Evolutionary conservation across 2,888 invertebrate genomes (phyloP).

Genomic region (Ophioninae sp.): DNA sequence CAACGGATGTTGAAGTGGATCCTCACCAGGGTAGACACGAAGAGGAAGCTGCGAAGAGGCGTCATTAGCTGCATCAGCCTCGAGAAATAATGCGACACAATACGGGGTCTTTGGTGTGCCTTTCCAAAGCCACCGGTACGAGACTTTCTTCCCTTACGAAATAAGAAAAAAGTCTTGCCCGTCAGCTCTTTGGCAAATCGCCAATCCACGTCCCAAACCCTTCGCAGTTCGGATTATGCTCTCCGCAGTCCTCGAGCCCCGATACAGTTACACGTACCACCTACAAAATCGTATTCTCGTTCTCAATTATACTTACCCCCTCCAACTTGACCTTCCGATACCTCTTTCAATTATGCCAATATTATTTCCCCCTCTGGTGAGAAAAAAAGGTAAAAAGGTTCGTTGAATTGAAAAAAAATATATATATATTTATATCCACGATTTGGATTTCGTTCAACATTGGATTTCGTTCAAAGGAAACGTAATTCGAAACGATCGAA

Average conservation of each 20-base stretch:
- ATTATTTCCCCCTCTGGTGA: background rate
- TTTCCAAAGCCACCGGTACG: conserved; percentile 56
- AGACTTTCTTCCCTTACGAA: conserved; percentile 38
- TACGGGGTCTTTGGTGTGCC: conserved; percentile 61
- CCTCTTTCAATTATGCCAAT: background rate
- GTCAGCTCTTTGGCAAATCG: conserved; percentile 69
- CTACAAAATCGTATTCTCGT: conserved; percentile 26
- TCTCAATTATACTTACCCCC: conserved; percentile 6
- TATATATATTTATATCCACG: too few species aligned
- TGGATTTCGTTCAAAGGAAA: too few species aligned
- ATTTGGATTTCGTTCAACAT: too few species aligned
- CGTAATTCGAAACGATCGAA: too few species aligned
- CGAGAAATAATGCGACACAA: conserved; percentile 53
- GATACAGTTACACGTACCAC: conserved; percentile 25
- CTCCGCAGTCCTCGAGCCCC: conserved; percentile 17
- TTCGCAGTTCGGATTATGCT: conserved; percentile 64
- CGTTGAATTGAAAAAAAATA: too few species aligned
- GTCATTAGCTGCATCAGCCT: conserved; percentile 59
- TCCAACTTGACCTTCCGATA: background rate
- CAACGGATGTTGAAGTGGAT: conserved; percentile 54
- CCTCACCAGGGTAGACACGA: conserved; percentile 10
- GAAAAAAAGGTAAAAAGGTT: background rate
- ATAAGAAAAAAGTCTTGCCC: conserved; percentile 58
- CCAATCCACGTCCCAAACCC: conserved; percentile 62
- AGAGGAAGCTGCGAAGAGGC: conserved; percentile 28